Evolutionary conservation across 2,888 invertebrate genomes (phyloP), one percentile per base, ranked within the genome.

Genomic region (Formica aserva): DNA sequence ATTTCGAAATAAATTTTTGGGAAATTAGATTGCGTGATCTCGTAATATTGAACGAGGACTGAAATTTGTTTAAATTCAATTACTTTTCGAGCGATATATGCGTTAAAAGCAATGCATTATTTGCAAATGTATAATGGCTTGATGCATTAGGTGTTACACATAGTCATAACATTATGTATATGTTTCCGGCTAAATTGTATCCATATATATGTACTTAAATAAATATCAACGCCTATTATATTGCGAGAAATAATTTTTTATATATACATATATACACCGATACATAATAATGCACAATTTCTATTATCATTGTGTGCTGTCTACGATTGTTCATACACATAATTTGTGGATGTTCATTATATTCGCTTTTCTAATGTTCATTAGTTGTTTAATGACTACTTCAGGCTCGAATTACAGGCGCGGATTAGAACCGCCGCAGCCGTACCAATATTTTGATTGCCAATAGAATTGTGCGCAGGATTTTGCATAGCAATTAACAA

Each of bases 201-300:
- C 74, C 15, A 45, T 32, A 60, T 74, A 26, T 67, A 65, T 86
- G 86, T 86, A 83, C 80, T 76, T 81, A 26, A 86, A 85, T 85
- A 85, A 86, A 86, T n/a, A 75, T 52, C 65, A 81, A 74, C 22
- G 65, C 62, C 81, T 81, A 75, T 55, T 63, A 63, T 26, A 5
- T 35, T 41, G 9, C n/a, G n/a, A 52, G 15, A 52, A 2, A 62
- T n/a, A 6, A 4, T 29, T 66, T 15, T 29, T 48, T 35, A 26
- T 29, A 48, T 11, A 18, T 22, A 57, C 3, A 6, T 45, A 57
- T 35, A 13, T n/a, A 26, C 15, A 65, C 13, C 32, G 3, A 45
- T 32, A 60, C 45, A 57, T 38, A 52, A 77, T 5, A 77, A 32
- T 8, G 38, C 26, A 11, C 26, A 57, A 74, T 72, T 38, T 57